Evolutionary conservation across 2,888 invertebrate species (phyloP).

Genomic region (Empis livida): DNA sequence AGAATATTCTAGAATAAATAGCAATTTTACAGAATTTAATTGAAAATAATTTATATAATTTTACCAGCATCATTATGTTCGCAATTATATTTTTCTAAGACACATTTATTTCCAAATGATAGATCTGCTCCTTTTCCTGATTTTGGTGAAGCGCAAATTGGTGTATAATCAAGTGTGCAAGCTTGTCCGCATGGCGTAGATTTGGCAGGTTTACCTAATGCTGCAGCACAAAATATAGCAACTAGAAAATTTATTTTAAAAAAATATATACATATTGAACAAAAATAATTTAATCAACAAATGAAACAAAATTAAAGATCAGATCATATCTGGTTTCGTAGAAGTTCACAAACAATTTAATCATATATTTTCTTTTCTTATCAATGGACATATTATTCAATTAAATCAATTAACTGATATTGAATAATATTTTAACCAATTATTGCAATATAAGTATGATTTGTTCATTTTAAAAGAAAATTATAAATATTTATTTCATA

Average conservation of each 20-base stretch:
- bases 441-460: no score
- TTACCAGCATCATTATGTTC: slow-evolving; percentile 17
- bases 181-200: slow-evolving; percentile 18
- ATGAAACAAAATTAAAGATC: slow-evolving; percentile 18
- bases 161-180: slow-evolving; percentile 24
- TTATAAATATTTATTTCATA: no score
- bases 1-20: slow-evolving; percentile 19
- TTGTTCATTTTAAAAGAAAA: no score
- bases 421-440: no score
- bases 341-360: no score
- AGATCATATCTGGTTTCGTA: no score
- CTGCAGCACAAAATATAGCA: slow-evolving; percentile 12
- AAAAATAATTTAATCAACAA: no score
- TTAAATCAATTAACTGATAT: background rate
- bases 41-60: no score
- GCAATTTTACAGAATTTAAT: background rate
- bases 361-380: background rate
- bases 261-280: no score
- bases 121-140: slow-evolving; percentile 17
- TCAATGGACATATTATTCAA: background rate
- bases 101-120: slow-evolving; percentile 30
- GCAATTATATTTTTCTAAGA: slow-evolving; percentile 31
- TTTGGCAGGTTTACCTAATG: slow-evolving; percentile 24
- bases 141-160: slow-evolving; percentile 27
- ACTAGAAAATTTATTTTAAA: slow-evolving; percentile 16